phyloP scores from a whole-genome alignment of 2,113 vertebrate species.

The Laticauda laticaudata region DNA sequence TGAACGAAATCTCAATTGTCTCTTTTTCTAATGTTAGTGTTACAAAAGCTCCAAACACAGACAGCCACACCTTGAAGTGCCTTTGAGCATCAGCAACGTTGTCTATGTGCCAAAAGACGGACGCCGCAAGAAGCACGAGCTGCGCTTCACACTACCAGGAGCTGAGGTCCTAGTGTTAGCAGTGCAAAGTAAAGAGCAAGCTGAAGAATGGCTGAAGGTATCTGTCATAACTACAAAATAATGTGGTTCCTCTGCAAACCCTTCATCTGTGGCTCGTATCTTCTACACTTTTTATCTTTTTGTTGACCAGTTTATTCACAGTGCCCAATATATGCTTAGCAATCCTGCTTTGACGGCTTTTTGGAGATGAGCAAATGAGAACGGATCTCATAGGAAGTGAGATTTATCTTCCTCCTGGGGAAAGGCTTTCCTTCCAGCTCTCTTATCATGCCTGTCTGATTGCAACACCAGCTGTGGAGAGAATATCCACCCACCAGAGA shows the following conservation, averaged over 20 bases:
- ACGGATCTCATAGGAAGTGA: constrained; percentile 3
- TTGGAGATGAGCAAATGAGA: not conserved
- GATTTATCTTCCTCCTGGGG: not conserved
- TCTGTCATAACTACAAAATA: fast-evolving
- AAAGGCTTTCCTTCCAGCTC: constrained; percentile 12
- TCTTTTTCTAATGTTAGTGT: constrained; percentile 73
- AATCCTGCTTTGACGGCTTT: not conserved
- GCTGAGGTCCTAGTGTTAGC: constrained; percentile 89
- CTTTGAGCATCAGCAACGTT: constrained; percentile 82
- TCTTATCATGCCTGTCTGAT: constrained; percentile 24
- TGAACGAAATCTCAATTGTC: not conserved
- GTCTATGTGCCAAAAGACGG: constrained; percentile 92
- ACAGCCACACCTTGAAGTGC: constrained; percentile 83
- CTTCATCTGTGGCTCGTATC: not conserved
- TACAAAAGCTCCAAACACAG: constrained; percentile 96
- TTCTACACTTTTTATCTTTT: not conserved
- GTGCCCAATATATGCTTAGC: not conserved
- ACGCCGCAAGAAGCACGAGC: constrained; percentile 91
- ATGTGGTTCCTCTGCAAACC: not conserved
- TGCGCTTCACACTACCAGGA: constrained; percentile 87
- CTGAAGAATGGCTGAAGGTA: constrained; percentile 97
- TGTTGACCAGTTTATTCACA: not conserved
- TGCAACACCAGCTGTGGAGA: not conserved
- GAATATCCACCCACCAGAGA: not conserved
- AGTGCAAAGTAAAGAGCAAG: constrained; percentile 94